Base-by-base conservation (phyloP, 2,888 invertebrate genomes). In the Cosmia pyralina region DNA sequence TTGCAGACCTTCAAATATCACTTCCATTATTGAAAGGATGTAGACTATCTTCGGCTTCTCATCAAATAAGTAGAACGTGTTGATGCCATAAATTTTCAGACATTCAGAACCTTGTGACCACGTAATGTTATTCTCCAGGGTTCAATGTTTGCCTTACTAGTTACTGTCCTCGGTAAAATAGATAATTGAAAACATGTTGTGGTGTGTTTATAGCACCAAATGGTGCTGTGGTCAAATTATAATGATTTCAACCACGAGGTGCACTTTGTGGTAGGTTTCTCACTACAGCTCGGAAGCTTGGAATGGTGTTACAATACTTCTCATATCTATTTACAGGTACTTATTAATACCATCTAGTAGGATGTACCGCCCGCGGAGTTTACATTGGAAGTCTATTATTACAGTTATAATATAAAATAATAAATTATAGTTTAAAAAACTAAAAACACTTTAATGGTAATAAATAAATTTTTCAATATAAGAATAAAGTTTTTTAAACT, bases 181-280 rank as follows among this genome's bases (percentile, higher is more conserved):
- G 19, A 62, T 81, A 68, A 73, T 77, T 81, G 64, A 65, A 81
- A 76, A 77, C 48, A 68, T 68, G 64, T n/a, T 66, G 68, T 41
- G 64, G 58, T 72, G 22, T n/a, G 11, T 65, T 68, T 70, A 62
- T 58, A 52, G 11, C 50, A 38, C 41, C 52, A 81, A 72, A 69
- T 73, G 17, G n/a, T 48, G 55, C 62, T 77, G 82, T 71, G 81
- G 82, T 78, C 59, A 59, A 58, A 50, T 70, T 81, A 59, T 62
- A 72, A 81, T 63, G 46, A 71, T 60, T 65, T 62, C 48, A 71
- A 82, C 71, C 68, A 73, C 73, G 59, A 71, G 65, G 55, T 81
- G 73, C 55, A 58, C 38, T 82, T 71, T 74, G 81, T 67, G 82
- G 82, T 81, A 44, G 50, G 55, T 53, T 74, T 66, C 69, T 66